phyloP scores from a whole-genome alignment of 2,888 invertebrate genomes.

The Drosophila borealis region DNA sequence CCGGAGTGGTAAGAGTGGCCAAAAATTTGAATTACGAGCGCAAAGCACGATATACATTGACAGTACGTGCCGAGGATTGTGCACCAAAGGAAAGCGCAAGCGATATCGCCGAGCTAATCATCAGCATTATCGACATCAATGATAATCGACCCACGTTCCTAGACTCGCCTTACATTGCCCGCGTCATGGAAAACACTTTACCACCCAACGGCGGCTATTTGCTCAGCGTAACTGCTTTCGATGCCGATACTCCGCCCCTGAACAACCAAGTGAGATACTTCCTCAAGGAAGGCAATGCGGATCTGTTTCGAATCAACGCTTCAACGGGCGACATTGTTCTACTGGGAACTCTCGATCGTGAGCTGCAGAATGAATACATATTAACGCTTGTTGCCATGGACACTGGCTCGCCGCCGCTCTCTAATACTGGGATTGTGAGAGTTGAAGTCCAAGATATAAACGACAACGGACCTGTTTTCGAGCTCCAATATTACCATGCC shows the following conservation, averaged over 20 bases:
- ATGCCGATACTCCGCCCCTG: constrained; percentile 95
- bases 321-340: constrained; percentile 96
- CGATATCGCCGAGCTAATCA: constrained; percentile 92
- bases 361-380: constrained; percentile 92
- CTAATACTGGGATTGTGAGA: constrained; percentile 95
- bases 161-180: constrained; percentile 97
- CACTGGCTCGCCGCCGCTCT: constrained; percentile 96
- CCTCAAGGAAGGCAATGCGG: constrained; percentile 96
- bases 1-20: constrained; percentile 95
- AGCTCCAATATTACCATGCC: constrained; percentile 91
- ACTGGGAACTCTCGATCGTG: constrained; percentile 92
- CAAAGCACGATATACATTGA: constrained; percentile 92
- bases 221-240: constrained; percentile 93
- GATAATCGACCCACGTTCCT: constrained; percentile 97
- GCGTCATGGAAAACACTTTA: constrained; percentile 96
- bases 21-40: constrained; percentile 97
- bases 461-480: constrained; percentile 96
- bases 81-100: constrained; percentile 88
- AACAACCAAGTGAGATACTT: constrained; percentile 96
- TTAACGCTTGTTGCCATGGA: constrained; percentile 96
- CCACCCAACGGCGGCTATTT: constrained; percentile 92
- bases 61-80: constrained; percentile 95
- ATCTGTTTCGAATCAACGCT: constrained; percentile 95
- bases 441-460: constrained; percentile 97
- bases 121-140: constrained; percentile 95